phyloP scores from a whole-genome alignment of 1,140 invertebrate species.

The Psilanteris sp. region DNA sequence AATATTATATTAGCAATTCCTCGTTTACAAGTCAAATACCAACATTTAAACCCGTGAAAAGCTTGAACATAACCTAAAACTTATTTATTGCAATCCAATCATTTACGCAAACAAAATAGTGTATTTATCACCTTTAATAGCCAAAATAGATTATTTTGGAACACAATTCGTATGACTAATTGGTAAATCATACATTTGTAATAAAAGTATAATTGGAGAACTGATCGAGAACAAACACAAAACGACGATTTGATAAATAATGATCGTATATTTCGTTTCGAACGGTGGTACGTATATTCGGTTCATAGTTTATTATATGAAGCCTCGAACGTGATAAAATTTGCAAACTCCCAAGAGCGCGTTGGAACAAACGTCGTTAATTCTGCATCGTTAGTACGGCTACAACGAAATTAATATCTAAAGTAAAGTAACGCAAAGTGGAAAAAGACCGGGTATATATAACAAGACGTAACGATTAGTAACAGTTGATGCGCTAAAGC shows the following conservation, averaged over 20 bases:
- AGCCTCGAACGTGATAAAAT: slow-evolving; percentile 37
- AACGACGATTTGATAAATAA: background rate
- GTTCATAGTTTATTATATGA: slow-evolving; percentile 3
- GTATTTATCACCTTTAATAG: too few relatives aligned
- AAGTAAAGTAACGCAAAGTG: slow-evolving; percentile 38
- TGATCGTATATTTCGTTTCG: slow-evolving; percentile 1
- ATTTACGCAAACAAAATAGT: too few relatives aligned
- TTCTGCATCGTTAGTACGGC: slow-evolving; percentile 31
- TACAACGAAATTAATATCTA: slow-evolving; percentile 32
- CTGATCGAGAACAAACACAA: background rate
- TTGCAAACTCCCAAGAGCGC: slow-evolving; percentile 30
- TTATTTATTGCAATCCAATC: too few relatives aligned
- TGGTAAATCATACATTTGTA: too few relatives aligned
- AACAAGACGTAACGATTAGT: slow-evolving; percentile 33
- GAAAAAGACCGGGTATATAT: slow-evolving; percentile 24
- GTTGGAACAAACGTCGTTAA: slow-evolving; percentile 34
- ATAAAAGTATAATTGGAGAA: background rate
- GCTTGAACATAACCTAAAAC: too few relatives aligned
- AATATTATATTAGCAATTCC: too few relatives aligned
- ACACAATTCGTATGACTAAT: too few relatives aligned
- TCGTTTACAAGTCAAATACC: too few relatives aligned
- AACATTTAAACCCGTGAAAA: too few relatives aligned
- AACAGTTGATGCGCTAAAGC: slow-evolving; percentile 25
- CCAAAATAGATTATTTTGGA: too few relatives aligned
- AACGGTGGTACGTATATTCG: slow-evolving; percentile 1